Conservation (phyloP, 2,113 vertebrate species). For the Phasianus colchicus region DNA sequence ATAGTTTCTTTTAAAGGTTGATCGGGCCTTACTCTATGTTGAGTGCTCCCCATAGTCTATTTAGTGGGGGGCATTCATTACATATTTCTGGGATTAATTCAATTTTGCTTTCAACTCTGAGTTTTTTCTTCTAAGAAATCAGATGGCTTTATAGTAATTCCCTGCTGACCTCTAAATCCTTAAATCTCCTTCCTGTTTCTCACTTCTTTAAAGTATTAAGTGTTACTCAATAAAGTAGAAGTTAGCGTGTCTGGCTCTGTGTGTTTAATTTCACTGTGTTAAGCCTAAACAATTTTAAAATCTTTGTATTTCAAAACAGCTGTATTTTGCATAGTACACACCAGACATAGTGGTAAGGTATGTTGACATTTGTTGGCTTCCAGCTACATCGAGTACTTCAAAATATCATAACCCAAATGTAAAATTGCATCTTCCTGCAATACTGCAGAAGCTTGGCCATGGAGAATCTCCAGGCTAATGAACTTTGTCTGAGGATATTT, state of each 20-base stretch:
- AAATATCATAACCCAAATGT: slow-evolving; percentile 18
- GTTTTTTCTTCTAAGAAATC: slow-evolving; percentile 50
- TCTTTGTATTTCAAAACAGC: slow-evolving; percentile 1
- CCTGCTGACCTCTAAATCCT: slow-evolving; percentile 44
- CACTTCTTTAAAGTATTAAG: slow-evolving; percentile 47
- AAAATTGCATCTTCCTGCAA: slow-evolving; percentile 43
- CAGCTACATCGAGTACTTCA: slow-evolving; percentile 26
- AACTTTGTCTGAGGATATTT: slow-evolving; percentile 66
- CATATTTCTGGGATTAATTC: slow-evolving; percentile 38
- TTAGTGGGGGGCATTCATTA: background rate
- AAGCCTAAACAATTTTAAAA: slow-evolving; percentile 35
- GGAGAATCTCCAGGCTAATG: slow-evolving; percentile 51
- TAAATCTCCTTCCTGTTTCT: slow-evolving; percentile 56
- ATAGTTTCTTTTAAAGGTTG: slow-evolving; percentile 21
- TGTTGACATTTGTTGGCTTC: slow-evolving; percentile 37
- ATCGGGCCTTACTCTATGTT: slow-evolving; percentile 11
- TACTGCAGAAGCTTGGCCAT: slow-evolving; percentile 7
- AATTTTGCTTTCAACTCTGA: slow-evolving; percentile 31
- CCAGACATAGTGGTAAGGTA: background rate
- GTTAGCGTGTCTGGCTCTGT: background rate
- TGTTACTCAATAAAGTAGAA: background rate
- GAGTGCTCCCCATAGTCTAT: slow-evolving; percentile 3
- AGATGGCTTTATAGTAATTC: slow-evolving; percentile 39
- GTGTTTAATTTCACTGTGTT: slow-evolving; percentile 7
- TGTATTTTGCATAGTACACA: background rate